Conservation (phyloP, 2,113 vertebrate genomes). For the Nothobranchius kuhntae region DNA sequence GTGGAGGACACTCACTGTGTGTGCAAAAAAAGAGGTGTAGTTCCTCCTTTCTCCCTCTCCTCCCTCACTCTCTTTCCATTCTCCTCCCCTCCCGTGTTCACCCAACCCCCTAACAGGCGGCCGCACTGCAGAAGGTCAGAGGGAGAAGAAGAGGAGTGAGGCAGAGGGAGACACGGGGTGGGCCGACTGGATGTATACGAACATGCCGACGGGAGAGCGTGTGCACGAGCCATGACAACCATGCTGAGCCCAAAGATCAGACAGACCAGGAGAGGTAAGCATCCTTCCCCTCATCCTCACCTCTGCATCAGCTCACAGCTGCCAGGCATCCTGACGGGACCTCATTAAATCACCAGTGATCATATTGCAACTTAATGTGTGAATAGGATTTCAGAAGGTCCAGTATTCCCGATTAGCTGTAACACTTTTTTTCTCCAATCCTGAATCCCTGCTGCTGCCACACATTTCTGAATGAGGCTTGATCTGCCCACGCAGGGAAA, state of each 20-base stretch:
- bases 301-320: neutral
- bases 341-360: neutral
- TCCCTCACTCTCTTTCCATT: constrained; percentile 52
- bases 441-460: neutral
- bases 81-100: constrained; percentile 60
- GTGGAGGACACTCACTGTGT: constrained; percentile 63
- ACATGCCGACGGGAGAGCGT: constrained; percentile 67
- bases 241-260: constrained; percentile 94
- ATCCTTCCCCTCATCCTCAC: neutral
- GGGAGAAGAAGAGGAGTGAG: constrained; percentile 53
- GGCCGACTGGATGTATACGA: constrained; percentile 64
- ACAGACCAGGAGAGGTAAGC: constrained; percentile 89
- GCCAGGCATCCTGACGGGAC: neutral
- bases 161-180: constrained; percentile 39
- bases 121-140: constrained; percentile 73
- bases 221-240: constrained; percentile 72
- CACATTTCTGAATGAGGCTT: constrained; percentile 46
- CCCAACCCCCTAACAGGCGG: constrained; percentile 66
- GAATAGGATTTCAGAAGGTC: neutral
- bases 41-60: constrained; percentile 44
- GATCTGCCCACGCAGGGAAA: constrained; percentile 22
- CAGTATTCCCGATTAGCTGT: neutral
- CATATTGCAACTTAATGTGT: neutral
- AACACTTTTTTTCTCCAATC: constrained; percentile 3
- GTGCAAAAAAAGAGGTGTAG: constrained; percentile 28